A percentile compares a stretch with the other conserved stretches of the same genome.
These are phyloP conservation scores for Aphodius sticticus DNA, from an alignment of 2,888 invertebrate species.

Conservation along the genomic window DNA sequence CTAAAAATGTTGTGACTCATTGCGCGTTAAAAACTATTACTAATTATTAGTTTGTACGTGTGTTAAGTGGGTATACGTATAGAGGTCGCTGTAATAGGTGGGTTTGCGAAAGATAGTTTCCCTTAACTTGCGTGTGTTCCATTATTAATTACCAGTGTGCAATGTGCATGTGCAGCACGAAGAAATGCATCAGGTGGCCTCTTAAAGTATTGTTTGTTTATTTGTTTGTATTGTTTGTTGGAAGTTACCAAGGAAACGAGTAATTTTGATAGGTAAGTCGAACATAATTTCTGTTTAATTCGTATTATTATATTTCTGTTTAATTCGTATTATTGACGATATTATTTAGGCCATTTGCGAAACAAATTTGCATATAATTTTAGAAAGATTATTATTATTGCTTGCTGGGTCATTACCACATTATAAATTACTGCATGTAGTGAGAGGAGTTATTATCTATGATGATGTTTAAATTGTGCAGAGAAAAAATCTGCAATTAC, in stretches of 20 bases:
- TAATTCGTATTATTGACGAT: background rate
- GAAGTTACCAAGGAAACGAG: background rate
- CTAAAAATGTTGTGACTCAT: background rate
- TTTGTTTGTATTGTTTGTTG: background rate
- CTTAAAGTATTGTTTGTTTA: background rate
- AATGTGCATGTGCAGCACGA: background rate
- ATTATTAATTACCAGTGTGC: background rate
- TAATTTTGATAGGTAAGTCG: background rate
- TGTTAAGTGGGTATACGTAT: background rate
- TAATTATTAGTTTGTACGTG: background rate
- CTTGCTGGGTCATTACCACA: background rate
- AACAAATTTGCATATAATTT: background rate
- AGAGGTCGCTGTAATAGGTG: background rate
- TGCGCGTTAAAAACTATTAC: background rate
- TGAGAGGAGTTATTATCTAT: background rate
- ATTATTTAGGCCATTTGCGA: background rate
- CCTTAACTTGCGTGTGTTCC: background rate
- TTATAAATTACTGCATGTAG: background rate
- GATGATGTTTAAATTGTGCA: background rate
- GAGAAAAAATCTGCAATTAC: background rate
- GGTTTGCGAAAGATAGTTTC: background rate
- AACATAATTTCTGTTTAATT: background rate
- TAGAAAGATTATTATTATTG: background rate
- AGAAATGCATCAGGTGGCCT: background rate
- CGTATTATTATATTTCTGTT: background rate